phyloP scores from a whole-genome alignment of 30 jellyfish, hydroid and myxozoan species.

The Aurelia sp. region DNA sequence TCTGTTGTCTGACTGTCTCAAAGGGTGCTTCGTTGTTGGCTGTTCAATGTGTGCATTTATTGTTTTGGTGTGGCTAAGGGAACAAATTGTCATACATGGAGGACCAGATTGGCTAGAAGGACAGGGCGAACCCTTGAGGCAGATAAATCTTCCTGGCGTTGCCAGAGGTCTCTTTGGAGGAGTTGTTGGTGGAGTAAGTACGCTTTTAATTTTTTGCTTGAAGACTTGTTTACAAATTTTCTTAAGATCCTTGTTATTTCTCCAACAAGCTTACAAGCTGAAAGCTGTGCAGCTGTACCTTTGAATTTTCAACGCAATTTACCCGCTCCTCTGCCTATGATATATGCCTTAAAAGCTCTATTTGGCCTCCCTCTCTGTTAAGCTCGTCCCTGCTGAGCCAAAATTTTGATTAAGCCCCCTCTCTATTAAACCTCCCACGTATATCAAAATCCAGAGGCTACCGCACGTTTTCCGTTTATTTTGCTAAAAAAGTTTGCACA shows the following conservation, averaged over 20 bases:
- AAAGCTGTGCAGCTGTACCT: too few relatives aligned
- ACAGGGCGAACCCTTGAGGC: conserved; percentile 72
- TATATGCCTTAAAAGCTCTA: too few relatives aligned
- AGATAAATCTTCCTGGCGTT: conserved; percentile 75
- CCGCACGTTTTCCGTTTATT: too few relatives aligned
- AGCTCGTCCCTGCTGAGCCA: too few relatives aligned
- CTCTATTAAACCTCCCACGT: too few relatives aligned
- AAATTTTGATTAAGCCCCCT: too few relatives aligned
- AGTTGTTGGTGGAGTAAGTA: conserved; percentile 59
- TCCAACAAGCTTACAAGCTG: too few relatives aligned
- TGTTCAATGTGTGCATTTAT: conserved; percentile 94
- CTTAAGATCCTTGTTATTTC: background rate
- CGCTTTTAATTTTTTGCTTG: background rate
- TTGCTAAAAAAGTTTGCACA: too few relatives aligned
- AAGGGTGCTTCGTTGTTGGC: conserved; percentile 91
- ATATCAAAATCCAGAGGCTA: too few relatives aligned
- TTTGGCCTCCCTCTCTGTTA: too few relatives aligned
- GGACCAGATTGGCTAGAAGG: conserved; percentile 98
- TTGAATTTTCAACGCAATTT: too few relatives aligned
- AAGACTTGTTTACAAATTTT: background rate
- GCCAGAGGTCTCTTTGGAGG: conserved; percentile 81
- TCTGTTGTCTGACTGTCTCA: conserved; percentile 80
- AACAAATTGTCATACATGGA: conserved; percentile 95
- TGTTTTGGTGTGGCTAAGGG: conserved; percentile 95
- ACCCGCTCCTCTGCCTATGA: too few relatives aligned